Percentiles rank a stretch among this genome's conserved stretches.
These are phyloP conservation scores for Brachionus rubens DNA, from an alignment of 1,140 invertebrate genomes.

Conservation along the genomic window DNA sequence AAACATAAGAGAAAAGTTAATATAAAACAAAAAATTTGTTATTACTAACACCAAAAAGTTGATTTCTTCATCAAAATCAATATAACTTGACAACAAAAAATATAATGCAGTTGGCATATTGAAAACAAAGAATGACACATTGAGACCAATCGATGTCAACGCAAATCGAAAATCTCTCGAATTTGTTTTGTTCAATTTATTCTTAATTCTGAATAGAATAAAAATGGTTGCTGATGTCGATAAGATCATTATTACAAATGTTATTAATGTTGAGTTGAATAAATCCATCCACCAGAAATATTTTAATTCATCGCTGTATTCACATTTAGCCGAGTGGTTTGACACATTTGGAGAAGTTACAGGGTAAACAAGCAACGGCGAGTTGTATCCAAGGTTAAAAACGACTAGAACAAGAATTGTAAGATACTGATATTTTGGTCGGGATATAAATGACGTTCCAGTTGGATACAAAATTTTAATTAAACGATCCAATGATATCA, in stretches of 20 bases:
- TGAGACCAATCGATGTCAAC: not conserved
- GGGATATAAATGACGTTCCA: not conserved
- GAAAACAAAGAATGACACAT: not conserved
- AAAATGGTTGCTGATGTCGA: not conserved
- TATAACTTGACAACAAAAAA: constrained; percentile 15
- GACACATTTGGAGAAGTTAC: not conserved
- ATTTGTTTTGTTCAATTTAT: constrained; percentile 4
- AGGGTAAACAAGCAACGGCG: constrained; percentile 1
- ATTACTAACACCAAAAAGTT: not conserved
- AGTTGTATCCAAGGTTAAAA: not conserved
- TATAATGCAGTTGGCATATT: not conserved
- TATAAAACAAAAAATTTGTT: not conserved
- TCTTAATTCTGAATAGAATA: not conserved
- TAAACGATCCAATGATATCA: not conserved
- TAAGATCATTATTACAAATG: not conserved
- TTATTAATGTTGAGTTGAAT: not conserved
- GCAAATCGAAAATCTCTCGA: not conserved
- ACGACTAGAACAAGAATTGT: not conserved
- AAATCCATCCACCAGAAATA: constrained; percentile 31
- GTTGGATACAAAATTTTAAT: not conserved
- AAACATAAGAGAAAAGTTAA: constrained; percentile 2
- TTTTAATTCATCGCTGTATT: constrained; percentile 1
- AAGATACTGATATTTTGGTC: not conserved
- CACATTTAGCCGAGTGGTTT: not conserved
- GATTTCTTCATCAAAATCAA: not conserved